A percentile compares a stretch with the other conserved stretches of the same genome.
Conservation (phyloP, 1,140 invertebrate species). For the Cyphomyrmex costatus region DNA sequence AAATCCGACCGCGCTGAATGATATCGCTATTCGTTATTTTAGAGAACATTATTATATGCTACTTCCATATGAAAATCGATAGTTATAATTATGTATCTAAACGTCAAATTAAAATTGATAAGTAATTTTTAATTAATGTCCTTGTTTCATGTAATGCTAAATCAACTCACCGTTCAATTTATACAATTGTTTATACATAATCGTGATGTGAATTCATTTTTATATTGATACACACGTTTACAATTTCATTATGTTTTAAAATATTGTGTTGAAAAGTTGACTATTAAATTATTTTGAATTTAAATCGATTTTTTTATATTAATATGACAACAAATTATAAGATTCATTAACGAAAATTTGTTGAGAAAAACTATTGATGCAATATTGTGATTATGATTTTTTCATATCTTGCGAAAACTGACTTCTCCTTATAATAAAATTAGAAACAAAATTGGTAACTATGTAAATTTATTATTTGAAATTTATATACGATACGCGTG, state of each 20-base stretch:
- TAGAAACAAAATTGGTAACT: not conserved
- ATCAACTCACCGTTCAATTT: constrained; percentile 13
- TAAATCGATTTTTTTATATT: not conserved
- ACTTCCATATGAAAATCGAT: constrained; percentile 45
- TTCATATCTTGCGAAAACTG: not conserved
- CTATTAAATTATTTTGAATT: not conserved
- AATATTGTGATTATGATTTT: constrained; percentile 18
- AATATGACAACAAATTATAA: not conserved
- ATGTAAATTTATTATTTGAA: not conserved
- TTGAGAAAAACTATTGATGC: not conserved
- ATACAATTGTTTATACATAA: constrained; percentile 27
- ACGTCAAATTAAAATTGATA: constrained; percentile 23
- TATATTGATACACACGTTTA: not conserved
- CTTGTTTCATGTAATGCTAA: not conserved
- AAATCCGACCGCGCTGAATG: not conserved
- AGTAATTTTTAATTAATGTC: constrained; percentile 13
- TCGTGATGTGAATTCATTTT: not conserved
- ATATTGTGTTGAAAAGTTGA: not conserved
- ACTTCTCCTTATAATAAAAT: not conserved
- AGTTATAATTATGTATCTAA: constrained; percentile 4
- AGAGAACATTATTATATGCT: not conserved
- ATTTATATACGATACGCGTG: not conserved
- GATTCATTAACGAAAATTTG: not conserved
- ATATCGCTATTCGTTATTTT: constrained; percentile 27
- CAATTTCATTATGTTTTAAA: not conserved